A percentile compares a stretch with the other conserved stretches of the same genome.
Evolutionary conservation across 1,140 invertebrate genomes (phyloP).

Genomic region (Macrobrachium rosenbergii): DNA sequence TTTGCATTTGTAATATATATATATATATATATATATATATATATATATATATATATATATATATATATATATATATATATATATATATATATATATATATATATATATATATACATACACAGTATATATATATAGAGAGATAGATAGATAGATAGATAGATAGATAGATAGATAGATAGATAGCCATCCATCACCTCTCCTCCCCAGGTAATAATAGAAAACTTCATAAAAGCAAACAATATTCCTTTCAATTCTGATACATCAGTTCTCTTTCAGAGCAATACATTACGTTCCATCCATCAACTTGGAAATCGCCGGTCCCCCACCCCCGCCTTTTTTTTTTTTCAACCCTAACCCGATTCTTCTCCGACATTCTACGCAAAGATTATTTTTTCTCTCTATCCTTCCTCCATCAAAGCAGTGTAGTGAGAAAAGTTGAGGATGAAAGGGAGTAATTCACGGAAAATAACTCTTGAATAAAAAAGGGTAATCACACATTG

Average conservation of each 20-base stretch:
- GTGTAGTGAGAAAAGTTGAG: constrained; percentile 22
- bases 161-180: no score
- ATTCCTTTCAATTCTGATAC: background rate
- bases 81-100: no score
- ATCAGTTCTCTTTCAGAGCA: background rate
- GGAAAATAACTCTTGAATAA: constrained; percentile 8
- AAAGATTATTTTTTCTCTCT: background rate
- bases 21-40: no score
- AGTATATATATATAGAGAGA: no score
- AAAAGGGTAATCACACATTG: constrained; percentile 38
- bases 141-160: no score
- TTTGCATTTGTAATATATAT: no score
- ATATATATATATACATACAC: no score
- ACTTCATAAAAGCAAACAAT: background rate
- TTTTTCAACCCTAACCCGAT: background rate
- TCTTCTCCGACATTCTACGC: background rate
- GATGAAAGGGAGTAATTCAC: constrained; percentile 34
- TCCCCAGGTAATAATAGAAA: no score
- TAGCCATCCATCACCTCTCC: no score
- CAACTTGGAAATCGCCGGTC: background rate
- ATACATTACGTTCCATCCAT: background rate
- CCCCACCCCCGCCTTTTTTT: background rate
- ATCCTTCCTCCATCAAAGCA: background rate
- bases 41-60: no score
- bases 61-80: no score